phyloP scores from a whole-genome alignment of 2,797 vertebrate species.

The Urocyon cinereoargenteus region DNA sequence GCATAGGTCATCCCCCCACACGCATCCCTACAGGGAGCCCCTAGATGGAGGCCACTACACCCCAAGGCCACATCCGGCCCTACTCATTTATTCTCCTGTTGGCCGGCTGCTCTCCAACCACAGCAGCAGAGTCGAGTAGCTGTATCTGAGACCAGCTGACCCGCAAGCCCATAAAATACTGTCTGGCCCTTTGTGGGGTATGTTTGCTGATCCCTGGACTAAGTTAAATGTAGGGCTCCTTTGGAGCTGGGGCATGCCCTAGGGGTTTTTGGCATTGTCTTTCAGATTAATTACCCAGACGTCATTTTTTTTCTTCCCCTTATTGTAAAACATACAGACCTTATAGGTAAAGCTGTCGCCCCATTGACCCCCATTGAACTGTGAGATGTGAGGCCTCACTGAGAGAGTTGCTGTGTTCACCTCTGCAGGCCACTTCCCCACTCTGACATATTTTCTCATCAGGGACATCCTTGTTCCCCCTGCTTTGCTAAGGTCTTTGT shows the following conservation, averaged over 20 bases:
- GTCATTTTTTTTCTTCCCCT: neutral
- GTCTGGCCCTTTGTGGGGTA: neutral
- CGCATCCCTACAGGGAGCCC: neutral
- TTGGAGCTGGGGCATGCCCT: fast-evolving
- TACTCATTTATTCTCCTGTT: fast-evolving
- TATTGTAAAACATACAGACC: neutral
- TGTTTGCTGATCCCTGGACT: neutral
- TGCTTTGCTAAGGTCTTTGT: neutral
- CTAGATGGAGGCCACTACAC: fast-evolving
- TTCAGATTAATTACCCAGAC: neutral
- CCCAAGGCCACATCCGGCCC: fast-evolving
- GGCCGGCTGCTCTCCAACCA: fast-evolving
- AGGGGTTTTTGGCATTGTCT: neutral
- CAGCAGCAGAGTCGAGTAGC: neutral
- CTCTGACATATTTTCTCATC: fast-evolving
- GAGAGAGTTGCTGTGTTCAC: neutral
- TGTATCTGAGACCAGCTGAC: neutral
- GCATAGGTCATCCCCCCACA: neutral
- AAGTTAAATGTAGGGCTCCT: fast-evolving
- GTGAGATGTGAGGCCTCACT: fast-evolving
- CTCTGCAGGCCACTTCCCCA: fast-evolving
- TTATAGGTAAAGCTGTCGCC: neutral
- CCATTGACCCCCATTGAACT: fast-evolving
- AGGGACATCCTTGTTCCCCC: neutral
- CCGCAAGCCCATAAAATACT: fast-evolving